Conservation (phyloP, 2,888 invertebrate genomes). For the Spodoptera littoralis region DNA sequence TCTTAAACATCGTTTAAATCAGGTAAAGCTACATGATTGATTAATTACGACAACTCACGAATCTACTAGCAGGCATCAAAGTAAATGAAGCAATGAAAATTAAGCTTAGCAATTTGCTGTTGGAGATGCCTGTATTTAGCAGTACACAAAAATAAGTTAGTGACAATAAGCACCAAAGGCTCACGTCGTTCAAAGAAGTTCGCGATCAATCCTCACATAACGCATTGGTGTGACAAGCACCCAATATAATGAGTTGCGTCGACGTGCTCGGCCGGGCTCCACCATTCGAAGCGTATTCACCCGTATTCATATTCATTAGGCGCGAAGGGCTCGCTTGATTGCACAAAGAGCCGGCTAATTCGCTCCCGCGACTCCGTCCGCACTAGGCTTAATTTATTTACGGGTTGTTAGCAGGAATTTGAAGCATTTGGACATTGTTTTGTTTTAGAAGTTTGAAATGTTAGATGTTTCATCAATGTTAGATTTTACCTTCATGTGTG, state of each 20-base stretch:
- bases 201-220: conserved; percentile 26
- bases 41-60: too few relatives aligned
- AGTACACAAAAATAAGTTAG: too few relatives aligned
- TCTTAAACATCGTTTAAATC: too few relatives aligned
- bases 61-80: too few relatives aligned
- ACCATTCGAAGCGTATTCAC: conserved; percentile 75
- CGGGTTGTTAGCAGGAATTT: conserved; percentile 69
- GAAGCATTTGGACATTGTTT: conserved; percentile 45
- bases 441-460: conserved; percentile 40
- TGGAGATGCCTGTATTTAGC: too few relatives aligned
- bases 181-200: too few relatives aligned
- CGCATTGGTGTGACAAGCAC: conserved; percentile 61
- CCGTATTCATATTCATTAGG: conserved; percentile 88
- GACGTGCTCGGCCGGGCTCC: conserved; percentile 69
- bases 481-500: too few relatives aligned
- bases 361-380: conserved; percentile 78
- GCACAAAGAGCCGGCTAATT: conserved; percentile 89
- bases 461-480: conserved; percentile 11
- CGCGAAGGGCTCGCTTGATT: conserved; percentile 87
- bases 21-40: too few relatives aligned
- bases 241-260: conserved; percentile 77
- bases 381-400: conserved; percentile 79
- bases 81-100: too few relatives aligned
- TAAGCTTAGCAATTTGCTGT: too few relatives aligned
- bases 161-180: too few relatives aligned